Base-by-base conservation (phyloP, 92 coral and sea anemone species). In the Muricea muricata region DNA sequence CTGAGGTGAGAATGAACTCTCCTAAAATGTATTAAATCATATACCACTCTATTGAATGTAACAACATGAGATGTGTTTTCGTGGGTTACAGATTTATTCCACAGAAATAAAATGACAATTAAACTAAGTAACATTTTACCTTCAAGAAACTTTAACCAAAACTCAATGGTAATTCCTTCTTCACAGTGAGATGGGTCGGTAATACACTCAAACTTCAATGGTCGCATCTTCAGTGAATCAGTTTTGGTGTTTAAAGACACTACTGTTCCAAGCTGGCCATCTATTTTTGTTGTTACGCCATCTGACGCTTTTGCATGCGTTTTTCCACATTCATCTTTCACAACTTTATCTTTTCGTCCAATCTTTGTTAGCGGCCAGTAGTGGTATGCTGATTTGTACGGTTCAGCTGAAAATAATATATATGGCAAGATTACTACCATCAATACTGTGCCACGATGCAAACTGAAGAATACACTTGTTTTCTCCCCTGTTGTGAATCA, bases 1-100 rank as follows among this genome's bases (percentile, higher is more conserved):
- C 99, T 2, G 98, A 92, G 1, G 97, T 94, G 91, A 97, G 88
- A 10, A 97, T 92, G 80, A 74, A 92, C 37, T 97, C 99, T 6
- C 83, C 83, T 78, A 15, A 47, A 32, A 32, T 52, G 18, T 8
- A n/a, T n/a, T n/a, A n/a, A n/a, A n/a, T n/a, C n/a, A n/a, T n/a
- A n/a, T n/a, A n/a, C n/a, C n/a, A n/a, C n/a, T n/a, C n/a, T n/a
- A n/a, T n/a, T n/a, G n/a, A n/a, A n/a, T n/a, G n/a, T n/a, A n/a
- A n/a, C n/a, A n/a, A n/a, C n/a, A n/a, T n/a, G n/a, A n/a, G n/a
- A n/a, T n/a, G n/a, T n/a, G n/a, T n/a, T n/a, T n/a, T n/a, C n/a
- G n/a, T n/a, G n/a, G n/a, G n/a, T n/a, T n/a, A n/a, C 1, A 12
- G 50, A 45, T 45, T 1, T 45, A 45, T 12, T 45, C 6, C 26